phyloP scores from a whole-genome alignment of 2,113 vertebrate genomes.

The Myotis brandtii region DNA sequence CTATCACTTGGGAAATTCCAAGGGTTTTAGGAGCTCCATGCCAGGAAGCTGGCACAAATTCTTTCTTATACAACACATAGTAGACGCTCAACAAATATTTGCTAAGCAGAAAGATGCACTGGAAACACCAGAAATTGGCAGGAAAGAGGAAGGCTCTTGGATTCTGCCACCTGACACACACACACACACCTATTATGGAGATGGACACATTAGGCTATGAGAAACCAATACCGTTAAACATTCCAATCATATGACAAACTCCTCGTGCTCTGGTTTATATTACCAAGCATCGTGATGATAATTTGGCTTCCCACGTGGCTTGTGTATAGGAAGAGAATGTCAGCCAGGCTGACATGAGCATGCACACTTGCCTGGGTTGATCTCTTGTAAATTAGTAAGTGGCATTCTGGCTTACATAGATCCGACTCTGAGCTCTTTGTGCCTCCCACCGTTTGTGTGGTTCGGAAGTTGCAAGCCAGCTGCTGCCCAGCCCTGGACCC shows the following conservation, averaged over 20 bases:
- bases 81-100: slow-evolving; percentile 49
- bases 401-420: not conserved
- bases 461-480: not conserved
- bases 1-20: slow-evolving; percentile 30
- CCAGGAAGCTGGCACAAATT: not conserved
- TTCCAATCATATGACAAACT: not conserved
- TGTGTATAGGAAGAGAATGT: not conserved
- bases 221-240: not conserved
- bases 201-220: not conserved
- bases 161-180: not conserved
- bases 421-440: not conserved
- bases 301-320: not conserved
- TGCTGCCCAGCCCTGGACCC: not conserved
- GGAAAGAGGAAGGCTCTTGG: not conserved
- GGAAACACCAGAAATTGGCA: not conserved
- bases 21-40: not conserved
- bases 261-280: not conserved
- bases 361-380: not conserved
- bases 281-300: not conserved
- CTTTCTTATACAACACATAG: not conserved
- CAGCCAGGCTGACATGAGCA: not conserved
- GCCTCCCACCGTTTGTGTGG: not conserved
- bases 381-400: not conserved
- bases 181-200: not conserved
- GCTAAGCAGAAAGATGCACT: slow-evolving; percentile 14